phyloP scores from a whole-genome alignment of 2,113 vertebrate genomes.

The Mus spicilegus region DNA sequence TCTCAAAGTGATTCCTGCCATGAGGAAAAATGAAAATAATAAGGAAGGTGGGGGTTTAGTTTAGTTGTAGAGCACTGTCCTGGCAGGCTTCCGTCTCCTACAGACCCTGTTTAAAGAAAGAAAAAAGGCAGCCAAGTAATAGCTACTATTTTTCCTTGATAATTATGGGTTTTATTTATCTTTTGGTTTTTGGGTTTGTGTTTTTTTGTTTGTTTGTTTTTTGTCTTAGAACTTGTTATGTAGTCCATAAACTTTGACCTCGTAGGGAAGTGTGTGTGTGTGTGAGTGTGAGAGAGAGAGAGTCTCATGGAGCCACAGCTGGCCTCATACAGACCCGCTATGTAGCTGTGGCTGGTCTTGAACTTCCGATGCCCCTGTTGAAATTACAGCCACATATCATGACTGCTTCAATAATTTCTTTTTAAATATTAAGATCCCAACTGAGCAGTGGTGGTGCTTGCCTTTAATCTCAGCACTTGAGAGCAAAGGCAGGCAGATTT shows the following conservation, averaged over 20 bases:
- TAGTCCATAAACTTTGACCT: background rate
- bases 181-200: background rate
- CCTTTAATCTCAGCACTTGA: too few relatives aligned
- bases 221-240: background rate
- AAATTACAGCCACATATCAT: background rate
- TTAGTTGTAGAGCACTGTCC: background rate
- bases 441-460: too few relatives aligned
- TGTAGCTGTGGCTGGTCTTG: background rate
- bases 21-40: background rate
- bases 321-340: background rate
- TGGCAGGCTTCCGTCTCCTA: background rate
- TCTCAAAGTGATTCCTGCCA: background rate
- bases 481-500: too few relatives aligned
- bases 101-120: too few relatives aligned
- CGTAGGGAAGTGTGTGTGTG: background rate
- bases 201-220: background rate
- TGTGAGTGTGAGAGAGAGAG: background rate
- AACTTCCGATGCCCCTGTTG: background rate
- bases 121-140: background rate
- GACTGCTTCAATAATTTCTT: background rate
- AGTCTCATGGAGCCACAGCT: background rate
- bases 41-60: background rate
- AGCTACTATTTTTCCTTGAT: background rate
- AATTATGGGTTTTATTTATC: too few relatives aligned
- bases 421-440: background rate